phyloP scores from a whole-genome alignment of 2,113 vertebrate genomes.

The Elephantulus edwardii region DNA sequence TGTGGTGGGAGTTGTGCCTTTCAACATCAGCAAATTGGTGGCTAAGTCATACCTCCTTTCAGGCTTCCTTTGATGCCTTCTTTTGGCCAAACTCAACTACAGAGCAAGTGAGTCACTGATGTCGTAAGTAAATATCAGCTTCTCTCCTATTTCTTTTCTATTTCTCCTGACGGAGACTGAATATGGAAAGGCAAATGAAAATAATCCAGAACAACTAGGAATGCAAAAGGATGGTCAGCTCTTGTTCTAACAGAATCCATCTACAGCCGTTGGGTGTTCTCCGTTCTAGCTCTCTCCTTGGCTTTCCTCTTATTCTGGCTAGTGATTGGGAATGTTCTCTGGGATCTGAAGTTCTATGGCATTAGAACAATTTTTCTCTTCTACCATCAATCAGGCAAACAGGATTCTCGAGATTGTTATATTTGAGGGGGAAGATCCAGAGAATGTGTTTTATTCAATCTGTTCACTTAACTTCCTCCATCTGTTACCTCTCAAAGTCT shows the following conservation, averaged over 20 bases:
- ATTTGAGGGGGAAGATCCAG: background rate
- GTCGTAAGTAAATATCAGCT: background rate
- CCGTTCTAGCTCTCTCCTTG: background rate
- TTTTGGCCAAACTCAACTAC: background rate
- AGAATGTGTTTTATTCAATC: background rate
- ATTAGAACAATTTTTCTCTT: background rate
- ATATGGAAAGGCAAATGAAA: background rate
- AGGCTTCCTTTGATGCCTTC: background rate
- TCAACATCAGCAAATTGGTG: too few relatives aligned
- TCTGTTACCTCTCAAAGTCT: background rate
- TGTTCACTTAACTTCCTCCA: background rate
- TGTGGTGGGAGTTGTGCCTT: background rate
- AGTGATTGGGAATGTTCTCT: background rate
- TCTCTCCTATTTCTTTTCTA: too few relatives aligned
- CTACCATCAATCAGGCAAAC: background rate
- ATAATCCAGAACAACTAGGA: background rate
- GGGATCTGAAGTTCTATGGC: background rate
- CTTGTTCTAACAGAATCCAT: background rate
- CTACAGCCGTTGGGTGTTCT: background rate
- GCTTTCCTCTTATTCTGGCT: background rate
- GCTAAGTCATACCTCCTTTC: background rate
- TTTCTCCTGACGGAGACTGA: rapidly evolving
- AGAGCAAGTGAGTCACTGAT: background rate
- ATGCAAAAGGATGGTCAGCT: background rate
- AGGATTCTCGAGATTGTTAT: background rate